These are phyloP conservation scores for Epinephelus cyanopodus DNA, from an alignment of 2,113 vertebrate species.

Conservation along the genomic window DNA sequence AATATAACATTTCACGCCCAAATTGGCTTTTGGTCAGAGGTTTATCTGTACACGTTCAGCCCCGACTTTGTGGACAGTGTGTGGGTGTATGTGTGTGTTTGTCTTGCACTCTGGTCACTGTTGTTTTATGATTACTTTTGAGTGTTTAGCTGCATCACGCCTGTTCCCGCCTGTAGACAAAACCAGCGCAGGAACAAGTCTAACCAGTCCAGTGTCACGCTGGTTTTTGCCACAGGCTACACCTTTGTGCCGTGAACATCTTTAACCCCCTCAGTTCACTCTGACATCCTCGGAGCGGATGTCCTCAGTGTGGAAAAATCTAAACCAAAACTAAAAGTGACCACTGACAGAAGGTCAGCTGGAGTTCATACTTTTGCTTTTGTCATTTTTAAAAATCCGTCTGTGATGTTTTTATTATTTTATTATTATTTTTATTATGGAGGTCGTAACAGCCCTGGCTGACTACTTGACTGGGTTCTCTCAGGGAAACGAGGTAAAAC, in stretches of 20 bases:
- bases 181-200: constrained; percentile 45
- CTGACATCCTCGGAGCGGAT: neutral
- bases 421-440: no score
- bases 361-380: neutral
- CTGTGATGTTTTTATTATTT: no score
- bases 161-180: neutral
- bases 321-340: neutral
- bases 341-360: neutral
- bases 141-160: neutral
- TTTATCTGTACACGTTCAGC: neutral
- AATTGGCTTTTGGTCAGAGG: neutral
- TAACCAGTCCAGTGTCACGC: constrained; percentile 36
- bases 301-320: neutral
- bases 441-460: neutral
- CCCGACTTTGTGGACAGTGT: neutral
- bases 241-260: constrained; percentile 9
- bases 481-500: neutral
- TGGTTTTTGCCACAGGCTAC: constrained; percentile 9
- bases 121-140: neutral
- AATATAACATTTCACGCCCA: neutral
- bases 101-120: neutral
- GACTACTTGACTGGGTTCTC: neutral
- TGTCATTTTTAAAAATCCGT: neutral
- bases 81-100: neutral
- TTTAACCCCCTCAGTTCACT: constrained; percentile 1